These are phyloP conservation scores for Sapajus apella DNA, from an alignment of 2,113 vertebrate genomes.

Conservation along the genomic window DNA sequence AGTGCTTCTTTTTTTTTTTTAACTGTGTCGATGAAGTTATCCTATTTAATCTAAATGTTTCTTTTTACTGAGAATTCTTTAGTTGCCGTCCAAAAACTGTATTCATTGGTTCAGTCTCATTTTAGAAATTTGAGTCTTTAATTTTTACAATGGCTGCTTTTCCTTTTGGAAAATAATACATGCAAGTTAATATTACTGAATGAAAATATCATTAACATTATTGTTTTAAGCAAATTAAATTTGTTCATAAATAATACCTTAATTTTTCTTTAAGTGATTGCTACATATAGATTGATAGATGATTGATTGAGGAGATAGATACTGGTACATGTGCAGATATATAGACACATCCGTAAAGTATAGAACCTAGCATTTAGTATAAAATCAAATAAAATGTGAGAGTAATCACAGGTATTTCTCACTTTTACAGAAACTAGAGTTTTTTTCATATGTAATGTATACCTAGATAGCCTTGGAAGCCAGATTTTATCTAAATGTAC, in stretches of 20 bases:
- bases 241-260: background rate
- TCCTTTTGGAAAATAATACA: background rate
- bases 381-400: background rate
- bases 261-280: background rate
- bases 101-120: background rate
- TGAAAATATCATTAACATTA: constrained; percentile 10
- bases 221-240: constrained; percentile 7
- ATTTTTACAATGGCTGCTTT: background rate
- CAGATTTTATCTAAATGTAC: background rate
- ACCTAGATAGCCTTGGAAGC: background rate
- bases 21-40: background rate
- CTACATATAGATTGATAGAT: background rate
- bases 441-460: background rate
- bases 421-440: background rate
- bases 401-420: background rate
- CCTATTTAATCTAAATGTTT: background rate
- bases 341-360: background rate
- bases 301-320: background rate
- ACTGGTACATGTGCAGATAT: background rate
- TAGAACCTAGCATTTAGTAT: background rate
- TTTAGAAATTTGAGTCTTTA: background rate
- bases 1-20: background rate
- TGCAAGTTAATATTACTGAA: background rate
- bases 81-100: background rate
- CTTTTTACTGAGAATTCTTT: constrained; percentile 7